Base-by-base conservation (phyloP, 2,113 vertebrate species). In the Toxostoma redivivum region DNA sequence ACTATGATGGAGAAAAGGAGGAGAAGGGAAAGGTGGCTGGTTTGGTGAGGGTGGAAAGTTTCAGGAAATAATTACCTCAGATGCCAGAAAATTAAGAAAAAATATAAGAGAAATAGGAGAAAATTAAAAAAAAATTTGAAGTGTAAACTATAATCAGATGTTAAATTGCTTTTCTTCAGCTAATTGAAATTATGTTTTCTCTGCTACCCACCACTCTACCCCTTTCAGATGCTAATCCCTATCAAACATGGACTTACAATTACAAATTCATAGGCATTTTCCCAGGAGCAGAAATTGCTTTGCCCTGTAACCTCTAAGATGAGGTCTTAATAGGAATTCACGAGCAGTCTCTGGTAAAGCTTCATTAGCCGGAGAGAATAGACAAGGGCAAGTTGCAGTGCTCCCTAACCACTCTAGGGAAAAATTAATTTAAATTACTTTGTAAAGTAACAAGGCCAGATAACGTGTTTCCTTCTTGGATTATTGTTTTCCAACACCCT, bases 381-480 rank as follows among this genome's bases (percentile, higher is more conserved):
- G 97, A 94, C 93, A 95, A 97, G 97, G 96, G 93, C 91, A 83
- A 96, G 92, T 96, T 92, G 96, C 93, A 54, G 58, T 87, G 91
- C 97, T 96, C 97, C 96, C 86, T 93, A 91, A 90, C 97, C 95
- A 98, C 98, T 98, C 98, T 47, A 91, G 98, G 98, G 98, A 98
- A 96, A 97, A 97, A 97, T 98, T 97, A 98, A 97, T 98, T 97
- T 92, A 97, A 98, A 97, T 96, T 96, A 97, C 95, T 97, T 94
- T 95, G 94, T 96, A 88, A 96, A 95, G 92, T 95, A 98, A 97
- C 96, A 97, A 97, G 95, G 81, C 78, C 88, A 94, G 95, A 97
- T 97, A 96, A 97, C 93, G 88, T 94, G 95, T 96, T 97, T 95
- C 89, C 95, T 96, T 95, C 95, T 94, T 22, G 62, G 94, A 97